phyloP scores from a whole-genome alignment of 2,113 vertebrate genomes.

The Neofelis nebulosa region DNA sequence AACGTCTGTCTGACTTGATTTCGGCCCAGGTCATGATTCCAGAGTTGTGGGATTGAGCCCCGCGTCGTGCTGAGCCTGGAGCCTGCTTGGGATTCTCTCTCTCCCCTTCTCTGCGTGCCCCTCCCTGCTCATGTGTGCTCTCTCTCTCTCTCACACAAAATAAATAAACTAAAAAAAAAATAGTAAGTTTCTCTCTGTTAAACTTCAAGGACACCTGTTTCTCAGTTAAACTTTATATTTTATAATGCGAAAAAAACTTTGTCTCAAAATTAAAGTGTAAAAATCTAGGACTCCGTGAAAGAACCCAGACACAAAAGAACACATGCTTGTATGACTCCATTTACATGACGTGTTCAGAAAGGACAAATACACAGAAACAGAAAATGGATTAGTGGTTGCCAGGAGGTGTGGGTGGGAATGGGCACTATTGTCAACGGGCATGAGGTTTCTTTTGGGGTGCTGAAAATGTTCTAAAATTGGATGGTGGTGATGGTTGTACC shows the following conservation, averaged over 20 bases:
- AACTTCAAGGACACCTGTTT: constrained; percentile 4
- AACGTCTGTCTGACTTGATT: no score
- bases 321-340: not conserved
- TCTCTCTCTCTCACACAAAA: no score
- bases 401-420: not conserved
- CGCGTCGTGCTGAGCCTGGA: no score
- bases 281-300: not conserved
- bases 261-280: constrained; percentile 44
- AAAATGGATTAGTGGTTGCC: not conserved
- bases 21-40: no score
- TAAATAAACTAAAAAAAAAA: no score
- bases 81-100: no score
- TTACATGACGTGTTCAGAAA: not conserved
- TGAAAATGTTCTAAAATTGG: not conserved
- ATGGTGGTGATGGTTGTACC: not conserved
- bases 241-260: not conserved
- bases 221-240: not conserved
- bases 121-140: no score
- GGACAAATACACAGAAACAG: not conserved
- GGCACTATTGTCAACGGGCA: not conserved
- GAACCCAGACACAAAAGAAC: not conserved
- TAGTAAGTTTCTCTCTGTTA: not conserved
- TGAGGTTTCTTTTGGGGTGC: not conserved
- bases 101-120: no score
- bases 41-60: no score